Percentiles rank a stretch among this genome's conserved stretches.
phyloP scores from a whole-genome alignment of 2,113 vertebrate genomes.

The Apistogramma diplotaenia region DNA sequence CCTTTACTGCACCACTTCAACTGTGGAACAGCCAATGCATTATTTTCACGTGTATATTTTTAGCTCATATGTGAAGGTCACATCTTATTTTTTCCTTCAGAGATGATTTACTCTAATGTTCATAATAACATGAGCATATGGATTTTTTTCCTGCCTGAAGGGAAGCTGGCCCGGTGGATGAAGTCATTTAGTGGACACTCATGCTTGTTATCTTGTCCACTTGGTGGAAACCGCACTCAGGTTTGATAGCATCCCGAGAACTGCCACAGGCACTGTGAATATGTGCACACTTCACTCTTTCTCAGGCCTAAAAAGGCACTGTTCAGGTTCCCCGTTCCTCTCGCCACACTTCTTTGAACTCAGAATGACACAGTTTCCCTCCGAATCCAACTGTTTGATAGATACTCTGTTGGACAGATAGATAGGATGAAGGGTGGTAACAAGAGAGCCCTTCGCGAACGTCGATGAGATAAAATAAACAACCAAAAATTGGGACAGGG shows the following conservation, averaged over 20 bases:
- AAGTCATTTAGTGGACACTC: constrained; percentile 30
- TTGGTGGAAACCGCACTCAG: constrained; percentile 47
- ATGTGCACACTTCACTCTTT: neutral
- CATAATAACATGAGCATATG: constrained; percentile 4
- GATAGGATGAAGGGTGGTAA: neutral
- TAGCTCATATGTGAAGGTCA: neutral
- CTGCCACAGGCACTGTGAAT: constrained; percentile 27
- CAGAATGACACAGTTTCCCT: constrained; percentile 24
- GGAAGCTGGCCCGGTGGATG: neutral
- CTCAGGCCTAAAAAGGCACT: neutral
- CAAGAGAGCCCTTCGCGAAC: constrained; percentile 2
- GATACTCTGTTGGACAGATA: constrained; percentile 44
- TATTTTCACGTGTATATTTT: neutral
- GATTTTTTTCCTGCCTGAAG: constrained; percentile 21
- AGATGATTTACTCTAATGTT: neutral
- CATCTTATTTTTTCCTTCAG: neutral
- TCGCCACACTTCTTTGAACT: constrained; percentile 9
- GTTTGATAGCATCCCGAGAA: constrained; percentile 43
- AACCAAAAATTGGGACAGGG: constrained; percentile 44
- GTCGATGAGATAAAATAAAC: constrained; percentile 47
- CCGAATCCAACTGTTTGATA: constrained; percentile 28
- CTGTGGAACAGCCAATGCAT: neutral
- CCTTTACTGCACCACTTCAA: neutral
- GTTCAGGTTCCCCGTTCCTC: neutral
- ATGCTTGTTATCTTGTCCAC: constrained; percentile 26